phyloP scores from a whole-genome alignment of 2,888 invertebrate species.

The Alloscopus bannaensis region DNA sequence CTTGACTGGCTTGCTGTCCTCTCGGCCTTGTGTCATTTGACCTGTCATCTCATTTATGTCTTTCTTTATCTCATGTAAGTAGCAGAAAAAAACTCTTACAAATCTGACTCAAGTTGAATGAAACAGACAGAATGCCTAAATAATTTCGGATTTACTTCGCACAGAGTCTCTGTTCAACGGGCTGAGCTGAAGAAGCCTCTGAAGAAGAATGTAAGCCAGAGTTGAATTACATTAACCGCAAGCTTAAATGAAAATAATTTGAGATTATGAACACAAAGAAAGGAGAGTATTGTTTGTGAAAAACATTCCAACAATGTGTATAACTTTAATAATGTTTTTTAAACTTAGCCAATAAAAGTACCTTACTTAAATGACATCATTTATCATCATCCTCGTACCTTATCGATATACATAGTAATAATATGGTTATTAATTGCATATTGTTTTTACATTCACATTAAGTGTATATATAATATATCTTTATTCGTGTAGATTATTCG shows the following conservation, averaged over 20 bases:
- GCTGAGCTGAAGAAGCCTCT: too few relatives aligned
- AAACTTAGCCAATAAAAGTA: constrained; percentile 4
- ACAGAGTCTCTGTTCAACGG: too few relatives aligned
- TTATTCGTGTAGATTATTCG: not conserved
- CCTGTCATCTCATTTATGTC: not conserved
- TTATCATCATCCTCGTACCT: not conserved
- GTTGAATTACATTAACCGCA: too few relatives aligned
- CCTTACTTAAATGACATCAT: too few relatives aligned
- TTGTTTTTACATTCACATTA: not conserved
- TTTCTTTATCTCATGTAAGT: too few relatives aligned
- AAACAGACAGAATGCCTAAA: too few relatives aligned
- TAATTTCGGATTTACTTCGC: too few relatives aligned
- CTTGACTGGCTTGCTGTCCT: constrained; percentile 10
- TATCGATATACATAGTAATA: not conserved
- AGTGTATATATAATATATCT: not conserved
- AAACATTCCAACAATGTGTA: constrained; percentile 39
- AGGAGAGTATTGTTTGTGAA: constrained; percentile 30
- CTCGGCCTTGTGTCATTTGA: constrained; percentile 19
- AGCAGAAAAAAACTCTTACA: too few relatives aligned
- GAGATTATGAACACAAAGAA: too few relatives aligned
- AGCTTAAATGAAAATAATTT: too few relatives aligned
- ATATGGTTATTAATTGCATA: constrained; percentile 4
- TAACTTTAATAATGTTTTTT: constrained; percentile 31
- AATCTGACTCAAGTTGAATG: too few relatives aligned
- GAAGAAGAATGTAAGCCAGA: too few relatives aligned